A percentile compares a stretch with the other conserved stretches of the same genome.
Evolutionary conservation across 2,888 invertebrate species (phyloP).

Genomic region (Lasioglossum oenotherae): DNA sequence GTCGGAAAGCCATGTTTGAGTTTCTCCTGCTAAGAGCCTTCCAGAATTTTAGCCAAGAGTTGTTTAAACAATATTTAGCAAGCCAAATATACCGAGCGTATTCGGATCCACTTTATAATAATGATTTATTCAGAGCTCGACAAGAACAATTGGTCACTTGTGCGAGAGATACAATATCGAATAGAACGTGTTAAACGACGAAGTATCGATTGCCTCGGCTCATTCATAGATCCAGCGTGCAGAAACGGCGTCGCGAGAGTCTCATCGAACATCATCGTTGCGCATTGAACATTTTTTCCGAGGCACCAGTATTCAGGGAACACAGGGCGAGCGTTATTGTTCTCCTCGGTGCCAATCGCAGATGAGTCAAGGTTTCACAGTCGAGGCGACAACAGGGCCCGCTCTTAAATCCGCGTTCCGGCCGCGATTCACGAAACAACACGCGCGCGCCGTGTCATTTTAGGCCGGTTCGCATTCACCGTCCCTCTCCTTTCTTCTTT

Average conservation of each 20-base stretch:
- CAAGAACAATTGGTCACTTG: background rate
- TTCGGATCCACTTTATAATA: no score
- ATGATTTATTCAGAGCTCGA: no score
- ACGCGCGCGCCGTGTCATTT: slow-evolving; percentile 24
- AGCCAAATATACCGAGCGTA: background rate
- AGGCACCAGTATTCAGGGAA: slow-evolving; percentile 1
- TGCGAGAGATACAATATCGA: background rate
- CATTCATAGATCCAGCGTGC: background rate
- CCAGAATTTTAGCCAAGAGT: background rate
- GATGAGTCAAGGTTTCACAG: slow-evolving; percentile 34
- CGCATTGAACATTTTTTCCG: slow-evolving; percentile 13
- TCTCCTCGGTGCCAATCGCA: slow-evolving; percentile 27
- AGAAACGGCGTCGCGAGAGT: background rate
- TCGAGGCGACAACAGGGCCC: slow-evolving; percentile 18
- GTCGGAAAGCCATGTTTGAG: background rate
- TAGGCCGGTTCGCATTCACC: slow-evolving; percentile 19
- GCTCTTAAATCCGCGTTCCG: slow-evolving; percentile 21
- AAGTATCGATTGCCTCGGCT: background rate
- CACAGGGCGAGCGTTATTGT: slow-evolving; percentile 23
- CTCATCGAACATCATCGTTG: background rate
- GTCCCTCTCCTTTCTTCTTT: background rate
- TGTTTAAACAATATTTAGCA: slow-evolving; percentile 3
- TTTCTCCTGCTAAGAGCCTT: background rate
- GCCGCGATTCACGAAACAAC: slow-evolving; percentile 26
- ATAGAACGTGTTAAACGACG: background rate